phyloP scores from a whole-genome alignment of 2,888 invertebrate species.

The Caenorhabditis virilis region DNA sequence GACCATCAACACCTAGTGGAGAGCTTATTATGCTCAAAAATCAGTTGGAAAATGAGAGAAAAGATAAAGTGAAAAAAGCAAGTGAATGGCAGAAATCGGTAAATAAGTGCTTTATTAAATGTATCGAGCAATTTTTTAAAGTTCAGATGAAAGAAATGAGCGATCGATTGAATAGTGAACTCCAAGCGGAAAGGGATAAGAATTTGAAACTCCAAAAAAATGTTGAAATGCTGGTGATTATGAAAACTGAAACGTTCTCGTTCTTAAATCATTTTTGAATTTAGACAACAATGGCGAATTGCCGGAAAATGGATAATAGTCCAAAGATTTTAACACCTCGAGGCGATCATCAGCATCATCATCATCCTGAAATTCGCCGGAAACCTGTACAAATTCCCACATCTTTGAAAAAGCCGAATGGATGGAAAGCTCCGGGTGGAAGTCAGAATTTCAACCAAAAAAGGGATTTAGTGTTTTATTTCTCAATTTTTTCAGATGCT shows the following conservation, averaged over 20 bases:
- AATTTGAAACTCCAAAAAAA: slow-evolving; percentile 11
- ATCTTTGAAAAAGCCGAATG: too few relatives aligned
- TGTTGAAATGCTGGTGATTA: slow-evolving; percentile 10
- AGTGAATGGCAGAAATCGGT: slow-evolving; percentile 21
- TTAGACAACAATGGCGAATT: background rate
- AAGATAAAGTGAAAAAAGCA: slow-evolving; percentile 12
- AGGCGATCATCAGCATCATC: too few relatives aligned
- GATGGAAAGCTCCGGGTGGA: too few relatives aligned
- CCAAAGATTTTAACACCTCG: too few relatives aligned
- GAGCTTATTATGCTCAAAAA: slow-evolving; percentile 31
- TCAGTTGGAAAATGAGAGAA: slow-evolving; percentile 26
- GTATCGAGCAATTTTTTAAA: background rate
- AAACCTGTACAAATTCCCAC: too few relatives aligned
- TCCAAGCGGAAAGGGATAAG: background rate
- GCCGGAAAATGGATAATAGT: too few relatives aligned
- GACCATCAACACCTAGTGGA: slow-evolving; percentile 24
- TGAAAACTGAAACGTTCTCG: background rate
- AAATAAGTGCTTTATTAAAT: background rate
- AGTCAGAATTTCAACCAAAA: too few relatives aligned
- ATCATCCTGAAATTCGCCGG: too few relatives aligned
- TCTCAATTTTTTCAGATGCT: background rate
- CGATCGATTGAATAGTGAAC: slow-evolving; percentile 3
- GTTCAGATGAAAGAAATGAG: slow-evolving; percentile 10
- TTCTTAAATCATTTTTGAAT: background rate
- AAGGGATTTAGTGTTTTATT: too few relatives aligned